Base-by-base conservation (phyloP, 2,113 vertebrate genomes). In the Mus spicilegus region DNA sequence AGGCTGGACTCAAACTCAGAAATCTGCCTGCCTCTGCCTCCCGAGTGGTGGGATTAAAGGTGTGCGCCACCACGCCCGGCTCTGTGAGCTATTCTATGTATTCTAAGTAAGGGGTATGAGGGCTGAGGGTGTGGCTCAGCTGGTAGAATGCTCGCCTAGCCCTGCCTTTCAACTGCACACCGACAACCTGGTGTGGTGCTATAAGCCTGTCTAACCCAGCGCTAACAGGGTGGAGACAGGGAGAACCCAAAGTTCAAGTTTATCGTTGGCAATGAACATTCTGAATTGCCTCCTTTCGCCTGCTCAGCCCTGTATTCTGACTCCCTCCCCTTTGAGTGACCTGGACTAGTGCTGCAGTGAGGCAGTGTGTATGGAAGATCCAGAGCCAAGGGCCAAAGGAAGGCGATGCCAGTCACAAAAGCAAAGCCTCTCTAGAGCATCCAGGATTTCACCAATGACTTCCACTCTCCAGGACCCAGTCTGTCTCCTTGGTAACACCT, bases 361-460 rank as follows among this genome's bases (percentile, higher is more conserved):
- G 86, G 82, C 13, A 0, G 87, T 96, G 46, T 96, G 46, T 49
- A 63, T 89, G 95, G 65, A 93, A 85, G 54, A 97, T 80, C 96
- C 75, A 96, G 65, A 51, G 6, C 54, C 12, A 91, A 14, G 61
- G 65, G 95, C 54, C n/a, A 81, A 75, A 22, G 63, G 56, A 98
- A 46, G 65, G 26, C 93, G 7, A 58, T 36, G 39, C 95, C 72
- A 78, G 63, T 88, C 49, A 19, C 19, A 76, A 95, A 92, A 82
- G 73, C 70, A 96, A 95, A 22, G 2, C 22, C 96, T 97, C 91
- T 96, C 93, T 97, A 97, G 96, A 98, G 96, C 98, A 98, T 97
- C 12, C 9, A 97, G 95, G 96, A 97, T 54, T 46, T 96, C 98
- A 98, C 98, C 89, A 81, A 90, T 98, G 98, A 98, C 98, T 98